Conservation (phyloP, 2,797 vertebrate species). For the Syncerus caffer region DNA sequence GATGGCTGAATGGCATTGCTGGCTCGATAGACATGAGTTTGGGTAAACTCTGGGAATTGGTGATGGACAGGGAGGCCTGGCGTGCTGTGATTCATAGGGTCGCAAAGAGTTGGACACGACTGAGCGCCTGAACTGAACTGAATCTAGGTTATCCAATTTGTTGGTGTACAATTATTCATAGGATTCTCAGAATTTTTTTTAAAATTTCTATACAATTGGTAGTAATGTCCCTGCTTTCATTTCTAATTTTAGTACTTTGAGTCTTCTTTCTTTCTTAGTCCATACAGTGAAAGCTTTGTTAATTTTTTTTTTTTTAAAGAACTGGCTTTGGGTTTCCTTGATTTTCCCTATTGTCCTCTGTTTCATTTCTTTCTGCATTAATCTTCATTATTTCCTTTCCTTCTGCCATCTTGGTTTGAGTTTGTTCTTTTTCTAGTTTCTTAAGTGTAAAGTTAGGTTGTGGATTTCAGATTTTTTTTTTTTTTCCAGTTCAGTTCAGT, state of each 20-base stretch:
- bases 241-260: not conserved
- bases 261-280: not conserved
- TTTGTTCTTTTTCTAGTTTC: not conserved
- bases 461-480: not conserved
- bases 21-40: too few species aligned
- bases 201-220: not conserved
- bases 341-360: not conserved
- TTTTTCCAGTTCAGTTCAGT: not conserved
- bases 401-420: not conserved
- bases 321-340: not conserved
- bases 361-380: not conserved
- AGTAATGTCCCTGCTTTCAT: not conserved
- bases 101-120: rapidly evolving
- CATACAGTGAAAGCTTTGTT: not conserved
- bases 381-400: not conserved
- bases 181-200: not conserved
- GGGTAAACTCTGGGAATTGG: too few species aligned
- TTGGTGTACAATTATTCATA: not conserved
- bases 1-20: too few species aligned
- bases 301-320: not conserved
- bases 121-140: too few species aligned
- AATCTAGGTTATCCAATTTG: not conserved
- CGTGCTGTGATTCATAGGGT: too few species aligned
- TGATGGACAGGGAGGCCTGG: too few species aligned
- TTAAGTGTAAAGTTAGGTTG: not conserved